Evolutionary conservation across 2,888 invertebrate genomes (phyloP), one percentile per base, ranked within the genome.

Genomic region (Mongoloraphidia duomilia): DNA sequence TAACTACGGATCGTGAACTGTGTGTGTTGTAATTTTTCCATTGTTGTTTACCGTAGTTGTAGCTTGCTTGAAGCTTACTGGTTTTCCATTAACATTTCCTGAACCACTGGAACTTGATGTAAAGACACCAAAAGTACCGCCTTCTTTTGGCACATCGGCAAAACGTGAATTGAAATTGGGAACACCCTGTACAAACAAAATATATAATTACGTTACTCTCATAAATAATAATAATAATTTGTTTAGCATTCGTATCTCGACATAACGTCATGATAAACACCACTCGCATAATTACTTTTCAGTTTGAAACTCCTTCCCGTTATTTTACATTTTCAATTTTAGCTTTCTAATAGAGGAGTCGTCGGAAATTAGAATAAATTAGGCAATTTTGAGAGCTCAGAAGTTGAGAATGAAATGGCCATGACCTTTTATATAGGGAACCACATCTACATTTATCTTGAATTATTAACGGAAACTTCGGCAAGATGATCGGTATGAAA

Each of bases 21-120:
- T 70, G 59, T 82, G 82, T 43, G 73, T 73, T 48, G 78, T 76
- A 40, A 85, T 60, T 61, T 79, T 80, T 53, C 87, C 87, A 60
- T 87, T 84, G 57, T 85, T 77, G 60, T 86, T 82, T 47, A 85
- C 70, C 0, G 76, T 70, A 9, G 85, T 82, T 41, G 77, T 69
- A 0, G 84, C 77, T 42, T 73, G 70, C 53, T 80, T 75, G 52
- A 67, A 69, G 45, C 61, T 69, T 11, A 63, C 59, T 46, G 70
- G 68, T 55, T 77, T 68, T 4, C 86, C 86, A 59, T 82, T 72
- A 34, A 75, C 59, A 56, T 78, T 73, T 0, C 70, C 60, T 1
- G 77, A 77, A 2, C 73, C 69, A 33, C 80, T 74, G 57, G 65
- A 78, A 1, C 83, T 80, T 2, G 79, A 77, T 12, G 80, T 76